Conservation (phyloP, 2,113 vertebrate genomes). For the Anolis sagrei region DNA sequence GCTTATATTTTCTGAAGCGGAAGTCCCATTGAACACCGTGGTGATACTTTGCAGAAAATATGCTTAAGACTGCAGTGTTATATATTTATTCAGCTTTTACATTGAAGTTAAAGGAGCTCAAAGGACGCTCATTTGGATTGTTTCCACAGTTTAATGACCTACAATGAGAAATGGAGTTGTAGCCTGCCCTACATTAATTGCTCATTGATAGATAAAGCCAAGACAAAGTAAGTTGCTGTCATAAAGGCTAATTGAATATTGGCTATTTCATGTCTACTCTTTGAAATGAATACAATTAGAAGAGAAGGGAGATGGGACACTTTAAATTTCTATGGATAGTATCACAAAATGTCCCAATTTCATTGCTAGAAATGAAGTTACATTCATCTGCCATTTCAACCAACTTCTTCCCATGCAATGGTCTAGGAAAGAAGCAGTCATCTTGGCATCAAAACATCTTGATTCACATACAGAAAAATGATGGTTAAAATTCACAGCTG, state of each 20-base stretch:
- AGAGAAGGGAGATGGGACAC: not conserved
- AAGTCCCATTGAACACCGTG: not conserved
- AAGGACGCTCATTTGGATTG: not conserved
- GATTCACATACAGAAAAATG: not conserved
- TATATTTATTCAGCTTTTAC: not conserved
- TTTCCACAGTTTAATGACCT: no score
- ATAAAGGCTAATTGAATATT: constrained; percentile 8
- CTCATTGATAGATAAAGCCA: not conserved
- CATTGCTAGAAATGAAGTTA: not conserved
- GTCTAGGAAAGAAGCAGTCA: not conserved
- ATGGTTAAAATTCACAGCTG: constrained; percentile 4
- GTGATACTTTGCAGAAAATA: not conserved
- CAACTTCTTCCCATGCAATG: not conserved
- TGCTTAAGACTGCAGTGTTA: not conserved
- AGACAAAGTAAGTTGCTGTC: not conserved
- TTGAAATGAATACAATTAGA: constrained; percentile 9
- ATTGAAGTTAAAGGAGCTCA: not conserved
- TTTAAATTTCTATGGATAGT: not conserved
- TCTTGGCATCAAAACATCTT: not conserved
- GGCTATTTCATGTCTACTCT: constrained; percentile 1
- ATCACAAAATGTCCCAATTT: not conserved
- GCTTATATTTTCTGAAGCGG: not conserved
- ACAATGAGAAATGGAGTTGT: no score
- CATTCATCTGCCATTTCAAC: not conserved
- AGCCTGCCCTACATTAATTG: no score